Evolutionary conservation across 2,797 vertebrate genomes (phyloP), one percentile per base, ranked within the genome.

Genomic region (Lerista edwardsae): DNA sequence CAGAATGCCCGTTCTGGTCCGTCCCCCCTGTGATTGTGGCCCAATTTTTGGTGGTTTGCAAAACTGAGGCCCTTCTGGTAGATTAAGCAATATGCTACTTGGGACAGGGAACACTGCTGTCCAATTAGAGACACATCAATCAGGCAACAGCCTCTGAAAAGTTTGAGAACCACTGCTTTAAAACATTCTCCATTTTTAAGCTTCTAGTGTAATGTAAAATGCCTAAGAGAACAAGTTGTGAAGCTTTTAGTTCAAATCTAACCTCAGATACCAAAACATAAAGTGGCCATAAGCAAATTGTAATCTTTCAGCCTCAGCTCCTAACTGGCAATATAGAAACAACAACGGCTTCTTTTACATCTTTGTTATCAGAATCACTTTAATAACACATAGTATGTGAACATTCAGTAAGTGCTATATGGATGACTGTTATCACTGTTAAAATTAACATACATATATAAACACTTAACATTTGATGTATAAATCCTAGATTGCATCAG

Each of bases 401-500:
- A 79, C 47, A 27, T n/a, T 57, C 47, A 69, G 41, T 34, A 55
- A 79, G 44, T 3, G 55, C 10, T 15, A 44, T 68, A 34, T 19
- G 25, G 31, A 79, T n/a, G 19, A 17, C 39, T n/a, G 44, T 57
- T 57, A 21, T 17, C 55, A 57, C 3, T 2, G 21, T 21, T 57
- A 57, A 61, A 72, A 39, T 71, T 4, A 89, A 21, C n/a, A 64
- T 36, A 21, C 62, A 1, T 51, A 67, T 51, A 31, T 14, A 86
- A 81, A 86, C 36, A 78, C 4, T 31, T 55, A 55, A 55, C 14
- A 90, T 85, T 65, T 1, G 15, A 72, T 1, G 82, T 15, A 41
- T n/a, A 82, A 86, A 82, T 71, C 61, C 84, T 3, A 15, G 10
- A 82, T 25, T 85, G 75, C 21, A 0, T 44, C 80, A 73, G 44